These are phyloP conservation scores for Rhynchomys soricoides DNA, from an alignment of 2,113 vertebrate genomes.

Conservation along the genomic window DNA sequence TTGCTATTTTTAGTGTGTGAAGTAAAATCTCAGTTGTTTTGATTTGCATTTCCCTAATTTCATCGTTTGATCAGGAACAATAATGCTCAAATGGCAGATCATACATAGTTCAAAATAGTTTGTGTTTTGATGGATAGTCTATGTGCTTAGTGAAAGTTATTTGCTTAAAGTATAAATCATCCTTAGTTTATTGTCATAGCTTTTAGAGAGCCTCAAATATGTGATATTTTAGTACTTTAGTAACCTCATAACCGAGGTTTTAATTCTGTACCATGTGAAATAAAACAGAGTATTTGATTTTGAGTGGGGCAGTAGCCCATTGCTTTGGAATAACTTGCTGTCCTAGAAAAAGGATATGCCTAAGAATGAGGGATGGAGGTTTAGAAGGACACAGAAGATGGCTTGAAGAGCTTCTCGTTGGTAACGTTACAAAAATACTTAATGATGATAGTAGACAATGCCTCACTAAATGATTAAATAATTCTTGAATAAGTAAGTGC, in stretches of 20 bases:
- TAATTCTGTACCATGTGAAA: neutral
- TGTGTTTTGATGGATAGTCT: neutral
- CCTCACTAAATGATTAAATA: neutral
- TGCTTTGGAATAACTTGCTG: neutral
- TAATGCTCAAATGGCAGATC: neutral
- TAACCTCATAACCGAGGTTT: neutral
- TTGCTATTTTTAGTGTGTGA: neutral
- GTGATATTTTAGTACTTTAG: neutral
- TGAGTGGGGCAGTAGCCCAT: neutral
- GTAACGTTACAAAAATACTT: neutral
- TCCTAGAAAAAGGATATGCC: neutral
- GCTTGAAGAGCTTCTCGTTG: neutral
- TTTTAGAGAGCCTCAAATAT: neutral
- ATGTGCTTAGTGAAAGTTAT: neutral
- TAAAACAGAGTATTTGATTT: neutral
- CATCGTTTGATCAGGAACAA: neutral
- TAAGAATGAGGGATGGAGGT: neutral
- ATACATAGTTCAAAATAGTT: neutral
- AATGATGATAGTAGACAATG: neutral
- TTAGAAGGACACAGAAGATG: neutral
- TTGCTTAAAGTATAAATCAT: neutral
- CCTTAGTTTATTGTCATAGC: neutral
- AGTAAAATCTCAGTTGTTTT: neutral
- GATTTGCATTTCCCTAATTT: neutral
- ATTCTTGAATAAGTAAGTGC: neutral